A percentile compares a stretch with the other conserved stretches of the same genome.
phyloP scores from a whole-genome alignment of 2,888 invertebrate genomes.

The Macrosoma leucophasiata region DNA sequence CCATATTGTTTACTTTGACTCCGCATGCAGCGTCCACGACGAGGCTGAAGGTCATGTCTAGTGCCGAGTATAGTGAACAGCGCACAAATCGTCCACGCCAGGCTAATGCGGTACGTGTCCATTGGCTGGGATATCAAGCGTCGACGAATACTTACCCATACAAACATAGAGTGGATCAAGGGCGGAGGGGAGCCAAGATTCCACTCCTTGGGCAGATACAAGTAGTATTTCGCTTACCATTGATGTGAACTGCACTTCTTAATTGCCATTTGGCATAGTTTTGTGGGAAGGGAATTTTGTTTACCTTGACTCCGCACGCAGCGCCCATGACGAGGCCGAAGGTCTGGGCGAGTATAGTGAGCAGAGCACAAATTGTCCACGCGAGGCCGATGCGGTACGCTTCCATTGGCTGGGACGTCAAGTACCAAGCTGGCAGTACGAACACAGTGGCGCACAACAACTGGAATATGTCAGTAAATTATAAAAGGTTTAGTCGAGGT shows the following conservation, averaged over 20 bases:
- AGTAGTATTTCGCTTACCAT: no score
- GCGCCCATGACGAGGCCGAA: conserved; percentile 85
- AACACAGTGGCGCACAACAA: conserved; percentile 84
- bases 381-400: conserved; percentile 76
- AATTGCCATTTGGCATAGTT: no score
- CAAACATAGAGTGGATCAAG: no score
- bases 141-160: no score
- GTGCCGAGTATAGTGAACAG: conserved; percentile 82
- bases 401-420: conserved; percentile 85
- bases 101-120: conserved; percentile 75
- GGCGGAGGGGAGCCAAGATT: no score
- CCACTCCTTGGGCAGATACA: no score
- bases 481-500: no score
- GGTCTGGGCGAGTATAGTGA: conserved; percentile 85
- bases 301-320: conserved; percentile 79
- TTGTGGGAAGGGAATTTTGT: no score
- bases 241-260: no score
- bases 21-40: conserved; percentile 82
- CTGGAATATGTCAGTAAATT: conserved; percentile 43
- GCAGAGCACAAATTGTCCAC: conserved; percentile 79
- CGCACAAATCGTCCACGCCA: conserved; percentile 80
- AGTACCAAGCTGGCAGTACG: conserved; percentile 82
- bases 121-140: conserved; percentile 85
- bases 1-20: conserved; percentile 75
- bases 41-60: conserved; percentile 85